phyloP scores from a whole-genome alignment of 2,797 vertebrate genomes.

The Apodemus agrarius region DNA sequence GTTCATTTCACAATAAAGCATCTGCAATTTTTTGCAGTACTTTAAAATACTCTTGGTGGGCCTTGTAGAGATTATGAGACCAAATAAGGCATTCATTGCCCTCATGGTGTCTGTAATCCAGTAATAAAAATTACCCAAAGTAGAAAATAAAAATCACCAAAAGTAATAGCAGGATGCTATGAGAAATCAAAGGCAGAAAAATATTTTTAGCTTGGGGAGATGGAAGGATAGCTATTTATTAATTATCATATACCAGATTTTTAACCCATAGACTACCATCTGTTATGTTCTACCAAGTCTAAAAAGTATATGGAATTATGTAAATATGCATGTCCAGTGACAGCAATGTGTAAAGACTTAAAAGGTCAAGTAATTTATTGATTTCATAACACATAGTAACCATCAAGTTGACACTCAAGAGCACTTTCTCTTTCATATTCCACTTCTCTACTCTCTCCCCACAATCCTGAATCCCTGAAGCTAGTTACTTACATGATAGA shows the following conservation, averaged over 20 bases:
- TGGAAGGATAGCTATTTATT: neutral
- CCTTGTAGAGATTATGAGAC: neutral
- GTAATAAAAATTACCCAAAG: neutral
- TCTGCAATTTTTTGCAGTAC: neutral
- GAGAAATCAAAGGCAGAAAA: slow-evolving; percentile 16
- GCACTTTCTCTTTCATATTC: neutral
- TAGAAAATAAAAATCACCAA: slow-evolving; percentile 13
- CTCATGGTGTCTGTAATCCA: neutral
- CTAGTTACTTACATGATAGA: neutral
- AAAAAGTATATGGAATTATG: neutral
- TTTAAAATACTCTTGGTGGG: neutral
- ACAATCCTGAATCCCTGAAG: neutral
- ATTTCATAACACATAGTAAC: neutral
- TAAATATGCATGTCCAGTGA: neutral
- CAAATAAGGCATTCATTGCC: neutral
- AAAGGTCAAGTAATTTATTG: neutral
- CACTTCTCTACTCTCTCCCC: neutral
- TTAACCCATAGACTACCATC: neutral
- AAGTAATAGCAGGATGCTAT: neutral
- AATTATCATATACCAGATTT: neutral
- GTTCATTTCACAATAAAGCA: slow-evolving; percentile 3
- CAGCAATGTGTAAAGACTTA: neutral
- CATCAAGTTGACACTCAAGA: neutral
- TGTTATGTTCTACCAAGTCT: neutral
- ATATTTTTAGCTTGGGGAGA: neutral